Evolutionary conservation across 1,140 invertebrate genomes (phyloP), one percentile per base, ranked within the genome.

Genomic region (Bombus waltoni): DNA sequence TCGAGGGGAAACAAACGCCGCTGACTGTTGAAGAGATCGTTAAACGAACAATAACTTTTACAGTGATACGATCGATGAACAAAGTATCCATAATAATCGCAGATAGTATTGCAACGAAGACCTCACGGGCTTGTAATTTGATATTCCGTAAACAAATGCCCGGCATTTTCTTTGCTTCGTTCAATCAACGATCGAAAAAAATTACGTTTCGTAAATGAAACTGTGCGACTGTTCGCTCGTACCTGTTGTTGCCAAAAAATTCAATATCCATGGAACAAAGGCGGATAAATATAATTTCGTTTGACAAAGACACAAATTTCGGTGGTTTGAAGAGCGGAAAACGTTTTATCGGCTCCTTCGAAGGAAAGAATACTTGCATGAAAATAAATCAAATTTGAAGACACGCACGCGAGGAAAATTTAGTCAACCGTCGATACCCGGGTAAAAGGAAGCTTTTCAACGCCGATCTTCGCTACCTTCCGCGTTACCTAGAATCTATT

Each of bases 41-140:
- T 65, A 42, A 65, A 66, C 66, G 68, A 57, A 68, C 77, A 38
- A 70, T 59, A 78, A 79, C 77, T 85, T 85, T 53, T 18, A 1
- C 28, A 65, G n/a, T 22, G 28, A 53, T 47, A 53, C 35, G 62
- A 10, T 40, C 72, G 42, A 22, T 5, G 35, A 77, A 44, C 28
- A 72, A 44, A 65, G 53, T 70, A 22, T 47, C 71, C 18, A 66
- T 79, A 79, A 72, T 53, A 71, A 42, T 32, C 6, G 28, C 18
- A 40, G 22, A 83, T 25, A 3, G 22, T 32, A 35, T 18, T 35
- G 18, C 47, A 42, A 6, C 8, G 13, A 28, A 35, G 47, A 25
- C 1, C 15, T 35, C 9, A 9, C 35, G 59, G 11, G 28, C 59
- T 72, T 42, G n/a, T 32, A 65, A n/a, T n/a, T 35, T 32, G 75